phyloP scores from a whole-genome alignment of 2,888 invertebrate genomes.

The Anoncus sp. region DNA sequence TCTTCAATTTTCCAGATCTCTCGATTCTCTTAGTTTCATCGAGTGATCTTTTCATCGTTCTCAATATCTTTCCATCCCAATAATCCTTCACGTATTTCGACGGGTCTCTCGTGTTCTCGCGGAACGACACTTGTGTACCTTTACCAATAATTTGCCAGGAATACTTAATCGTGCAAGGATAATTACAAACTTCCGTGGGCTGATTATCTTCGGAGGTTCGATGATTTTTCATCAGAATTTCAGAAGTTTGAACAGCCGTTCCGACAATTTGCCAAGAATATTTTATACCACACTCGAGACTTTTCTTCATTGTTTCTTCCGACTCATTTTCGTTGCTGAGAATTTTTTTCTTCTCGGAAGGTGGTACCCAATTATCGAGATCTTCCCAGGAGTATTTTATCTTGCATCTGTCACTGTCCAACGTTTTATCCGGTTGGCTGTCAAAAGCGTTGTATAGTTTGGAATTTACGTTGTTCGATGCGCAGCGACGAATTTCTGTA shows the following conservation, averaged over 20 bases:
- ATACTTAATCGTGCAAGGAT: constrained; percentile 71
- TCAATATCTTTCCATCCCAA: constrained; percentile 64
- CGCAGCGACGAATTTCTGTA: constrained; percentile 18
- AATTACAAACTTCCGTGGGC: constrained; percentile 13
- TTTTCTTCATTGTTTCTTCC: not conserved
- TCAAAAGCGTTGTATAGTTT: not conserved
- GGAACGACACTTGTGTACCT: constrained; percentile 69
- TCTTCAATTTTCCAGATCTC: constrained; percentile 26
- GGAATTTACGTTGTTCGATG: constrained; percentile 2
- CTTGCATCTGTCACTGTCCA: constrained; percentile 16
- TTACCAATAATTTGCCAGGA: constrained; percentile 77
- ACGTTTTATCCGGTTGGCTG: not conserved
- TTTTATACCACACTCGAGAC: constrained; percentile 66
- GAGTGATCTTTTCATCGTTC: constrained; percentile 17
- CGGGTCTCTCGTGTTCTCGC: constrained; percentile 44
- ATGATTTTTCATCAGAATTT: constrained; percentile 60
- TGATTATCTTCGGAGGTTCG: constrained; percentile 31
- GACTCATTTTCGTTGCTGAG: not conserved
- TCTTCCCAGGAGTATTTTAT: constrained; percentile 69
- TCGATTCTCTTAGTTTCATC: constrained; percentile 21
- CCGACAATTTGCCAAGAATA: constrained; percentile 76
- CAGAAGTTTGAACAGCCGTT: constrained; percentile 71
- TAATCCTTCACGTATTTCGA: constrained; percentile 55
- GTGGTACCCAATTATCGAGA: constrained; percentile 65
- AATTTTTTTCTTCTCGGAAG: constrained; percentile 58